Evolutionary conservation across 2,888 invertebrate species (phyloP), one percentile per base, ranked within the genome.

Genomic region (Hypselothyrea guttata): DNA sequence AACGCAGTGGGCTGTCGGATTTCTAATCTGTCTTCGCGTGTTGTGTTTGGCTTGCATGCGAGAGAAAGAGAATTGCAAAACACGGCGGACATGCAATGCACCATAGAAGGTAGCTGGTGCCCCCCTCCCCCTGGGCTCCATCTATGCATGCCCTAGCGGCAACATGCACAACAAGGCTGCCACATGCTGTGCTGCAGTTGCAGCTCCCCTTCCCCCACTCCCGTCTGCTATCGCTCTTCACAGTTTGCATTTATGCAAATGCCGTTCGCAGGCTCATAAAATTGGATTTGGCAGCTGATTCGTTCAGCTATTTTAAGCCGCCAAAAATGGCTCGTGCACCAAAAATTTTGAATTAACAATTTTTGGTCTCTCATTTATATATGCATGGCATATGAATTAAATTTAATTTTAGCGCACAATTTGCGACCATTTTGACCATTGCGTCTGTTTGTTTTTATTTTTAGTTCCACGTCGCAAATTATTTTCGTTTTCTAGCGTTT

Each of bases 261-360:
- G 71, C 53, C 55, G 61, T 40, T 46, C 52, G 49, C 62, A 72
- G 57, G 72, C 77, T 77, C 82, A 79, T 84, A 84, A 86, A 82
- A 79, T 86, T 83, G 83, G 74, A 72, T 84, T 84, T 79, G 83
- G 85, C 84, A 84, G 75, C 85, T 79, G 84, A 86, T 78, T 86
- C 57, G 73, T 44, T 22, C 51, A 60, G 56, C 76, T 82, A 82
- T 84, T 84, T 86, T 71, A 78, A 78, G 75, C 69, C 64, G 46
- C 64, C 22, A 22, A 22, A 22, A 22, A 70, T 58, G 64, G 71
- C 70, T 75, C 62, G 66, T 63, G 18, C 71, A 22, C 22, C 22
- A 57, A 37, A 58, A 69, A 55, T 58, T 49, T 63, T 64, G 54
- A 67, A 75, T 66, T 71, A 60, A 68, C 65, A 66, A 63, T 61